Evolutionary conservation across 2,797 vertebrate species (phyloP), one percentile per base, ranked within the genome.

Genomic region (Distichodus sexfasciatus): DNA sequence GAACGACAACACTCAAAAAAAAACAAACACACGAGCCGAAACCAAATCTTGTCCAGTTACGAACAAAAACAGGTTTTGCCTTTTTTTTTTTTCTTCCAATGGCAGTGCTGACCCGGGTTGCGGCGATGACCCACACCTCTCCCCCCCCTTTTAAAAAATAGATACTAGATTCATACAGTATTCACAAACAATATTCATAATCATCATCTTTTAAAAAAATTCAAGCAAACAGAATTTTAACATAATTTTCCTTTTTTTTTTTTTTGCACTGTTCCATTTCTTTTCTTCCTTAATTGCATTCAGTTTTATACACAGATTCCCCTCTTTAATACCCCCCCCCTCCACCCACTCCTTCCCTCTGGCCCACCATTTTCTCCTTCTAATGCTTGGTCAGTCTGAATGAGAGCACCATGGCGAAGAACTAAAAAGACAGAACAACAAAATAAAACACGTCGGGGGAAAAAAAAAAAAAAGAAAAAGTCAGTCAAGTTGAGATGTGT

Each of bases 361-460:
- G n/a, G n/a, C n/a, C n/a, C n/a, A n/a, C n/a, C n/a, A n/a, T n/a
- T n/a, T n/a, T n/a, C n/a, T n/a, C 71, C 76, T 79, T 79, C 92
- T 91, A 90, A 89, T 90, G 91, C 94, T 93, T 94, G 92, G 92
- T 95, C 93, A 88, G 82, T 87, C 91, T 90, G 93, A 91, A 91
- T 87, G 84, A 90, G 90, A 94, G 92, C 92, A 93, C 89, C 92
- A 87, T 91, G 93, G 91, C 85, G 87, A 85, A 88, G 81, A 89
- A 82, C 79, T 78, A 57, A 53, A 71, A 74, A 41, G 35, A 46
- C 1, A 38, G 60, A 43, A 23, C n/a, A 70, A 12, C 24, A 8
- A 1, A 43, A 65, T 77, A 75, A 44, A 50, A 53, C 69, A 65
- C 69, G 23, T 36, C 35, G 24, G n/a, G 3, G n/a, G 40, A 24